These are phyloP conservation scores for Epinotia bilunana DNA, from an alignment of 2,888 invertebrate genomes.

Conservation along the genomic window DNA sequence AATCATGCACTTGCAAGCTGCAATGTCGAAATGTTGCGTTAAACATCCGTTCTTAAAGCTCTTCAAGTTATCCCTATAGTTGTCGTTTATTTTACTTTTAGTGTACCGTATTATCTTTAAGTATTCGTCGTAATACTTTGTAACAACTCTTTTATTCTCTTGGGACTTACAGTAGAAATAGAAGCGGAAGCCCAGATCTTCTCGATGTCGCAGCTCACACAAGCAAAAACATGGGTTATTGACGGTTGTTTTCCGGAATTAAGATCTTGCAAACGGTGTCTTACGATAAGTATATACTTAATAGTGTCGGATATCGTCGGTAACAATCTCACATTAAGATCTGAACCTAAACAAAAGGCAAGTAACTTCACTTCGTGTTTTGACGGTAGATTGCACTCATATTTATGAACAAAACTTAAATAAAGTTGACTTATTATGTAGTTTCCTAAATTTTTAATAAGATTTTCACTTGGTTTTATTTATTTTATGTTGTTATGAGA, in stretches of 20 bases:
- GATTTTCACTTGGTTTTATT: conserved; percentile 1
- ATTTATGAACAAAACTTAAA: conserved; percentile 2
- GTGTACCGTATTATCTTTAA: conserved; percentile 4
- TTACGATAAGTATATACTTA: conserved; percentile 10
- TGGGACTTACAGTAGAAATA: conserved; percentile 6
- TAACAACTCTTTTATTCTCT: conserved; percentile 16
- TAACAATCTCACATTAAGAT: conserved; percentile 2
- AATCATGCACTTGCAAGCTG: conserved; percentile 1
- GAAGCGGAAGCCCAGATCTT: conserved; percentile 12
- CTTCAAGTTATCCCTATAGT: not conserved
- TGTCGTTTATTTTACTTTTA: not conserved
- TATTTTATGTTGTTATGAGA: not conserved
- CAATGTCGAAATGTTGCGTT: not conserved
- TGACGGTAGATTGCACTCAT: conserved; percentile 13
- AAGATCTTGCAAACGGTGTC: conserved; percentile 13
- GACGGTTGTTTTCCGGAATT: conserved; percentile 14
- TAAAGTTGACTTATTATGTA: not conserved
- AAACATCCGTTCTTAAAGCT: too few species aligned
- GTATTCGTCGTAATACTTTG: conserved; percentile 10
- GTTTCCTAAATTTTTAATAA: not conserved
- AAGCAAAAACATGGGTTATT: conserved; percentile 4
- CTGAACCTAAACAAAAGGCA: conserved; percentile 10
- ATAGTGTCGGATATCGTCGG: conserved; percentile 13
- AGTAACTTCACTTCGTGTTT: conserved; percentile 18
- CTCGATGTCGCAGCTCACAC: conserved; percentile 4